A percentile compares a stretch with the other conserved stretches of the same genome.
Conservation (phyloP, 1,140 invertebrate species). For the Drosophila varians region DNA sequence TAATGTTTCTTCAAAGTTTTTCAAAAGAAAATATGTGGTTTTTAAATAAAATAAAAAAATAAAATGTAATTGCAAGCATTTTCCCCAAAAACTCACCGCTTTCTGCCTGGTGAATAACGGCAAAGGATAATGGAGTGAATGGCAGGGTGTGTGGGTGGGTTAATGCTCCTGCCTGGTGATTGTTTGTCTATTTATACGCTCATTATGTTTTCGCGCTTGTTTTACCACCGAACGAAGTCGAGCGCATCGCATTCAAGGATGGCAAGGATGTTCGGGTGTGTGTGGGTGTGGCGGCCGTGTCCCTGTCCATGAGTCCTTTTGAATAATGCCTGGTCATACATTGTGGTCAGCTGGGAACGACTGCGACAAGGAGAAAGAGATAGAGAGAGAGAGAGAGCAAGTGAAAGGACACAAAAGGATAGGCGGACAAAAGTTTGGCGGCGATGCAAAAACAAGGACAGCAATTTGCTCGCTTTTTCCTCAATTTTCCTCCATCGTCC, state of each 20-base stretch:
- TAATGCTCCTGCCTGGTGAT: conserved; percentile 33
- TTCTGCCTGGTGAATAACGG: not conserved
- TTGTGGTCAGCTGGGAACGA: conserved; percentile 42
- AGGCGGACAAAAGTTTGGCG: conserved; percentile 23
- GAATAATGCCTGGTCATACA: conserved; percentile 69
- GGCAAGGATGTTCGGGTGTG: conserved; percentile 3
- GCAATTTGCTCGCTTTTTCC: conserved; percentile 43
- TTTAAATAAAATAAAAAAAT: too few species aligned
- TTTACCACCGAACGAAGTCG: conserved; percentile 53
- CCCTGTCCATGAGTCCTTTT: conserved; percentile 28
- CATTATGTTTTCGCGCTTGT: conserved; percentile 76
- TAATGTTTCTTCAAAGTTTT: too few species aligned
- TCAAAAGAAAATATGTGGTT: too few species aligned
- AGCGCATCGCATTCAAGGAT: conserved; percentile 13
- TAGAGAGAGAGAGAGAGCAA: not conserved
- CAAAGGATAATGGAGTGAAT: not conserved
- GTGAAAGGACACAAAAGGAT: conserved; percentile 13
- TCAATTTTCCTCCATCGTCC: not conserved
- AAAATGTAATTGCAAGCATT: too few species aligned
- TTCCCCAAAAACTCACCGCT: not conserved
- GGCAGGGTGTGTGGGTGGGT: not conserved
- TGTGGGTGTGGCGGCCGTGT: not conserved
- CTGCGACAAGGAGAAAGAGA: not conserved
- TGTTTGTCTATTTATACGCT: conserved; percentile 75
- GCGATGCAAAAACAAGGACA: conserved; percentile 39